Conservation (phyloP, 1,140 invertebrate species). For the Drosophila jambulina region DNA sequence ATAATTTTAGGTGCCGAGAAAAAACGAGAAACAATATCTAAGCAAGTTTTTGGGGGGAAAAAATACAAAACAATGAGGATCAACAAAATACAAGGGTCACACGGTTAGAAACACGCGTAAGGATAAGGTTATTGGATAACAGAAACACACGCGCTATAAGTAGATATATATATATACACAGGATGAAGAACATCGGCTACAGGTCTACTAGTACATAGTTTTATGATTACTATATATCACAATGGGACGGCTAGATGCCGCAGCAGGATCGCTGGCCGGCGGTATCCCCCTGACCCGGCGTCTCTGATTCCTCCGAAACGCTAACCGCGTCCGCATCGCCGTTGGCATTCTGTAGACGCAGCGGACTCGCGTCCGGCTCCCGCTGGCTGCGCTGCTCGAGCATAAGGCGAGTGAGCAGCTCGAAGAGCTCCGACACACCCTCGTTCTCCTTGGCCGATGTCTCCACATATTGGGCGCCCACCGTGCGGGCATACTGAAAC, state of each 20-base stretch:
- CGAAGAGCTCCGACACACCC: slow-evolving; percentile 97
- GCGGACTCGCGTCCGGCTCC: slow-evolving; percentile 79
- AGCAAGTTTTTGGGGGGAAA: slow-evolving; percentile 2
- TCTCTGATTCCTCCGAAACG: slow-evolving; percentile 38
- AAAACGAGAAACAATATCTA: slow-evolving; percentile 12
- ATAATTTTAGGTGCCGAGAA: slow-evolving; percentile 20
- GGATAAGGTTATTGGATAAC: slow-evolving; percentile 21
- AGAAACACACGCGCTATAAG: slow-evolving; percentile 33
- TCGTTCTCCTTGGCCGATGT: slow-evolving; percentile 98
- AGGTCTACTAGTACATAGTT: slow-evolving; percentile 58
- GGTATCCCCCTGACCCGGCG: slow-evolving; percentile 85
- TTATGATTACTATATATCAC: slow-evolving; percentile 67
- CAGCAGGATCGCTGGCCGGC: slow-evolving; percentile 77
- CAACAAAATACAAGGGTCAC: slow-evolving; percentile 7
- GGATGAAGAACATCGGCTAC: slow-evolving; percentile 49
- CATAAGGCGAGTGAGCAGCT: slow-evolving; percentile 90
- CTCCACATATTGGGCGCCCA: slow-evolving; percentile 97
- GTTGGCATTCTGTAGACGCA: slow-evolving; percentile 57
- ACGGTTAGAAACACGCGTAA: not conserved
- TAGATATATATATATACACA: slow-evolving; percentile 32
- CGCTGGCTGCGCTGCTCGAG: slow-evolving; percentile 55
- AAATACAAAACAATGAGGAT: slow-evolving; percentile 13
- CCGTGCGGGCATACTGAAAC: slow-evolving; percentile 93
- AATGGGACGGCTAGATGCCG: slow-evolving; percentile 76
- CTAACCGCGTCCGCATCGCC: slow-evolving; percentile 27